Percentiles rank a stretch among this genome's conserved stretches.
These are phyloP conservation scores for Sphenodon punctatus DNA, from an alignment of 2,797 vertebrate genomes.

Conservation along the genomic window DNA sequence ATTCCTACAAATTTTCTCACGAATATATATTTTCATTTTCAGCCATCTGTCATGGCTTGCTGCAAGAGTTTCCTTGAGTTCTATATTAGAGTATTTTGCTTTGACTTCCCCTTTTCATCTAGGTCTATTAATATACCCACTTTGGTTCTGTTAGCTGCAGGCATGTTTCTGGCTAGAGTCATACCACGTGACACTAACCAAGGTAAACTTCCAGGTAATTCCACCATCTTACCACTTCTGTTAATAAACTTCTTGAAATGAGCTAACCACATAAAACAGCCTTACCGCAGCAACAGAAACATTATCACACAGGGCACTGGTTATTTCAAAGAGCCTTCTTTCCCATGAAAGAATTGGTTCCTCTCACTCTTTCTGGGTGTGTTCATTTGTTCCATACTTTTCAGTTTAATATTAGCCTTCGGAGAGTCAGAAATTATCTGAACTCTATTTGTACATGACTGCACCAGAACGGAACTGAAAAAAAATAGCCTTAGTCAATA, in stretches of 20 bases:
- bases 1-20: rapidly evolving
- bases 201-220: constrained; percentile 48
- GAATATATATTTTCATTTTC: rapidly evolving
- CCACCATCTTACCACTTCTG: constrained; percentile 67
- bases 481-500: rapidly evolving
- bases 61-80: background rate
- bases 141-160: constrained; percentile 25
- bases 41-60: background rate
- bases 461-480: rapidly evolving
- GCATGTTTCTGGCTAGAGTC: background rate
- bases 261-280: background rate
- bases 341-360: background rate
- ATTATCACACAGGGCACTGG: rapidly evolving
- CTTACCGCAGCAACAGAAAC: constrained; percentile 39
- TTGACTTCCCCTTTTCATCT: background rate
- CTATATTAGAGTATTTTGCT: background rate
- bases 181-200: background rate
- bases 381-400: rapidly evolving
- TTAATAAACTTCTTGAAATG: constrained; percentile 61
- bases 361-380: background rate
- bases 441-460: rapidly evolving
- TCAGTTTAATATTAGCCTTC: rapidly evolving
- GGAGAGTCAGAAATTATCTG: rapidly evolving
- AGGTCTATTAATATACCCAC: rapidly evolving
- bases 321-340: background rate